Evolutionary conservation across 1,140 invertebrate species (phyloP), one percentile per base, ranked within the genome.

Genomic region (Lysiphlebus fabarum): DNA sequence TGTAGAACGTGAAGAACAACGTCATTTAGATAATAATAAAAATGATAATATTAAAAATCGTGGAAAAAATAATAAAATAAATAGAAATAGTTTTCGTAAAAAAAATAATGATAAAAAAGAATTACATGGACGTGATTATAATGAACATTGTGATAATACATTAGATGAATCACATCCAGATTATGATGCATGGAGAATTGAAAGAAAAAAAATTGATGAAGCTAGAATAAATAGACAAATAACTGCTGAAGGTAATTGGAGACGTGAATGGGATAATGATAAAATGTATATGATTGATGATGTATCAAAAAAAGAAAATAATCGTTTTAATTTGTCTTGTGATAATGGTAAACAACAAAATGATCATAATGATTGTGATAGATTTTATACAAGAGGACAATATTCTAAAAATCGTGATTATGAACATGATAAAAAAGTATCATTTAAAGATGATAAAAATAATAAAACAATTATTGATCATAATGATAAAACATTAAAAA

Each of bases 211-310:
- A 8, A 81, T 81, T 45, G 80, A 81, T 58, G 73, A 81, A 59
- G 79, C 77, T 56, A 72, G 80, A 37, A 81, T 81, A 14, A 76
- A 71, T 55, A 71, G 80, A 58, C 79, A 81, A 56, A 76, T 69
- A 68, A 76, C 76, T 43, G 73, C 78, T 4, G 78, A 81, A 55
- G 80, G 80, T 14, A 79, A 76, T 61, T 82, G 80, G 80, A 67
- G 76, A 37, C 65, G 80, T 62, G 80, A 82, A 63, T 82, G 80
- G 80, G 80, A 82, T 61, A 79, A 72, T 56, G 73, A 82, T 50
- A 82, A 82, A 64, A 63, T 63, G 4, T 63, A 69, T 56, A 56
- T 73, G 37, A 68, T 71, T 14, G 65, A 69, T 56, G 73, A 75
- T 17, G 38, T 57, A 53, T 43, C 54, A n/a, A 73, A 62, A 59